These are phyloP conservation scores for Nannoperca obscura DNA, from an alignment of 2,797 vertebrate genomes.

Conservation along the genomic window DNA sequence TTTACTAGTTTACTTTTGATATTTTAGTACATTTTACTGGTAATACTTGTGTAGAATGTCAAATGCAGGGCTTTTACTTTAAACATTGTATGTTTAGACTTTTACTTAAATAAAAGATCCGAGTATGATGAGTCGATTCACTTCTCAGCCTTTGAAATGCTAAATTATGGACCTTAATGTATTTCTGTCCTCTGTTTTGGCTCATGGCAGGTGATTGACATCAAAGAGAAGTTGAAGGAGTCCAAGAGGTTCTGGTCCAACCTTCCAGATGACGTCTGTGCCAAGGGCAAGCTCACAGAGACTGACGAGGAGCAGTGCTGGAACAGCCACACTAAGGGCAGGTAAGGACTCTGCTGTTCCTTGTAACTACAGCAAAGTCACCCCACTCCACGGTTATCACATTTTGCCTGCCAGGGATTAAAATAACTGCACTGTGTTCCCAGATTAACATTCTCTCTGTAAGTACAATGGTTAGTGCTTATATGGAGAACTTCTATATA, in stretches of 20 bases:
- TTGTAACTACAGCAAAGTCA: slow-evolving; percentile 51
- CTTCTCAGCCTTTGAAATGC: slow-evolving; percentile 12
- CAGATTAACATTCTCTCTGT: slow-evolving; percentile 69
- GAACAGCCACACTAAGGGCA: slow-evolving; percentile 96
- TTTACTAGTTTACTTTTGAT: too few relatives aligned
- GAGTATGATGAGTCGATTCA: neutral
- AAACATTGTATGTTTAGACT: too few relatives aligned
- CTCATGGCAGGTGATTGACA: slow-evolving; percentile 91
- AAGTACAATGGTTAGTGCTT: slow-evolving; percentile 67
- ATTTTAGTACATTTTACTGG: too few relatives aligned
- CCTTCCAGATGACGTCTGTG: slow-evolving; percentile 93
- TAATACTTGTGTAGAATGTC: too few relatives aligned
- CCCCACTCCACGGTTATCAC: slow-evolving; percentile 65
- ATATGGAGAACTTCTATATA: slow-evolving; percentile 67
- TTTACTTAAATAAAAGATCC: too few relatives aligned
- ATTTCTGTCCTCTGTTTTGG: slow-evolving; percentile 69
- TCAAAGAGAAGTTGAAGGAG: slow-evolving; percentile 94
- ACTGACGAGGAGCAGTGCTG: slow-evolving; percentile 95
- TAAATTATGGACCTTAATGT: slow-evolving; percentile 27
- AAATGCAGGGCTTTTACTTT: too few relatives aligned
- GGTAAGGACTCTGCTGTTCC: slow-evolving; percentile 83
- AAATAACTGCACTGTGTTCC: slow-evolving; percentile 72
- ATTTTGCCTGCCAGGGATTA: slow-evolving; percentile 74
- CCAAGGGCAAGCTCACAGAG: slow-evolving; percentile 87
- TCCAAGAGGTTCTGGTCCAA: slow-evolving; percentile 97